Evolutionary conservation across 2,797 vertebrate genomes (phyloP).

Genomic region (Okamejei kenojei): DNA sequence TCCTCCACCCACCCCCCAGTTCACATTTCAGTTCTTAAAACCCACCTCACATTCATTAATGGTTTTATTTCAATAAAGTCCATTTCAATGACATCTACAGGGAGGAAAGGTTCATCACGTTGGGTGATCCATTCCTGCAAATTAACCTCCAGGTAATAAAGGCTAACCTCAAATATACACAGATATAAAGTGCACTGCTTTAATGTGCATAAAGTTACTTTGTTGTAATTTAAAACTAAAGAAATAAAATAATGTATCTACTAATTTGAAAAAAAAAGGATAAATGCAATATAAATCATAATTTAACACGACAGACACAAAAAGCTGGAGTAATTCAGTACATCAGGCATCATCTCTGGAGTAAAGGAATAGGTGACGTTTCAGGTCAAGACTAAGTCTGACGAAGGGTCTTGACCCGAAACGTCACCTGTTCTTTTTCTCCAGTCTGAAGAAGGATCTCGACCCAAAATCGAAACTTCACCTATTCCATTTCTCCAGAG

Average conservation of each 20-base stretch:
- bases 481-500: too few relatives aligned
- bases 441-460: too few relatives aligned
- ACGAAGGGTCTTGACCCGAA: too few relatives aligned
- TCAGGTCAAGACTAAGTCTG: too few relatives aligned
- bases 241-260: neutral
- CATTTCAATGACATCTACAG: neutral
- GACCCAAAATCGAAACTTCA: too few relatives aligned
- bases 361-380: too few relatives aligned
- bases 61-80: neutral
- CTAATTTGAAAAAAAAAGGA: neutral
- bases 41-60: neutral
- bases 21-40: too few relatives aligned
- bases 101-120: neutral
- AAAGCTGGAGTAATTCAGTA: too few relatives aligned
- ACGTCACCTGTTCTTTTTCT: too few relatives aligned
- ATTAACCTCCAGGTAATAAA: neutral
- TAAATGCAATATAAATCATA: neutral
- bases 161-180: neutral
- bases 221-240: neutral
- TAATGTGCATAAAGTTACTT: neutral
- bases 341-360: too few relatives aligned
- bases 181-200: neutral
- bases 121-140: neutral
- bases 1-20: too few relatives aligned
- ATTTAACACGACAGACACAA: too few relatives aligned